phyloP scores from a whole-genome alignment of 2,113 vertebrate genomes.

The Abramis brama region DNA sequence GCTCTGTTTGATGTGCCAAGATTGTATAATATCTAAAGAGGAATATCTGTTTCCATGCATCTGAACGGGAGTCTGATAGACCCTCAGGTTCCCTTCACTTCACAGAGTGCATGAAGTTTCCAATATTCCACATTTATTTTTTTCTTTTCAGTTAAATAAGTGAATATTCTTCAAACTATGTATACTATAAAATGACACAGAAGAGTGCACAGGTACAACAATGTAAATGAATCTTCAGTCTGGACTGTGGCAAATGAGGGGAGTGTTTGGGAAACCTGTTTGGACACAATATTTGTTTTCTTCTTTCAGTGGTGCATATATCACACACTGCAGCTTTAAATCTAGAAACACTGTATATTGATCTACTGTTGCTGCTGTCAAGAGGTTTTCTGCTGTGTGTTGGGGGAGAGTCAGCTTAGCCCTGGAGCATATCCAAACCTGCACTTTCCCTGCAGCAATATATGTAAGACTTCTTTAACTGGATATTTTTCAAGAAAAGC shows the following conservation, averaged over 20 bases:
- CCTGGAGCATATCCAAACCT: slow-evolving; percentile 5
- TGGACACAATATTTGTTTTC: background rate
- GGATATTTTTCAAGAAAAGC: slow-evolving; percentile 1
- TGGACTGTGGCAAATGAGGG: background rate
- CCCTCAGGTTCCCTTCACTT: too few species aligned
- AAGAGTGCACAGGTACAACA: background rate
- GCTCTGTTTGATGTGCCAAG: background rate
- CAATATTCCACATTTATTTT: background rate
- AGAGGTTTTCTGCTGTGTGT: background rate
- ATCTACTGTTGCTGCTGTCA: background rate
- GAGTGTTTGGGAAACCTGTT: background rate
- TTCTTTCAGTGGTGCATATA: background rate
- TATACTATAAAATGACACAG: background rate
- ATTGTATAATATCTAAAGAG: background rate
- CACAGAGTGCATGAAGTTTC: background rate
- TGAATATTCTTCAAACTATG: background rate
- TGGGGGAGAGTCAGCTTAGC: background rate
- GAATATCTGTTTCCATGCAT: background rate
- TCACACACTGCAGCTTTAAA: background rate
- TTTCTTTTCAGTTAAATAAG: background rate
- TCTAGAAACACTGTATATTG: background rate
- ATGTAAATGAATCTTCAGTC: background rate
- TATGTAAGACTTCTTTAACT: background rate
- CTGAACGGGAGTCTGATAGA: background rate
- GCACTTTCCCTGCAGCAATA: slow-evolving; percentile 17